Percentiles rank a stretch among this genome's conserved stretches.
Conservation (phyloP, 1,140 invertebrate genomes). For the Lepidostoma basale region DNA sequence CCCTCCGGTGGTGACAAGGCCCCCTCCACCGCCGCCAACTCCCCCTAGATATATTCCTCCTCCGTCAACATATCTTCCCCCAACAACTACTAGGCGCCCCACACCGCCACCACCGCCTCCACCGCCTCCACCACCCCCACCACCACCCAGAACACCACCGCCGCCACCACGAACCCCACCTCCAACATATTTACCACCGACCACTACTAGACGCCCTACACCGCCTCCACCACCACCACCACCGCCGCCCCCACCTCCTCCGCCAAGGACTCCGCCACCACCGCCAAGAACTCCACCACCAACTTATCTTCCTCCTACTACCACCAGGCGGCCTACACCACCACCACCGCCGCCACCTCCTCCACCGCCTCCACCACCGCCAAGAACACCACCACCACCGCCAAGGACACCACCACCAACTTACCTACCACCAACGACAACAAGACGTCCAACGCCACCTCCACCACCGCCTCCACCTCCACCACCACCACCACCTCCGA, state of each 20-base stretch:
- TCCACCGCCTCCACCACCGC: slow-evolving; percentile 39
- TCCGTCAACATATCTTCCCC: slow-evolving; percentile 9
- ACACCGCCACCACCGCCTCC: slow-evolving; percentile 40
- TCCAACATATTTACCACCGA: slow-evolving; percentile 5
- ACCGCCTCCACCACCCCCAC: too few species aligned
- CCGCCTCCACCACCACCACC: slow-evolving; percentile 37
- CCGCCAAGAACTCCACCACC: slow-evolving; percentile 20
- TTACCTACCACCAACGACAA: slow-evolving; percentile 38
- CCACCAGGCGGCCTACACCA: slow-evolving; percentile 5
- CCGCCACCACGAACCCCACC: slow-evolving; percentile 10
- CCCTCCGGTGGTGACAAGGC: too few species aligned
- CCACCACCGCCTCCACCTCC: slow-evolving; percentile 29
- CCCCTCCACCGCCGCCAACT: slow-evolving; percentile 40
- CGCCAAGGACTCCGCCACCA: slow-evolving; percentile 38
- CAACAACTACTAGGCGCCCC: slow-evolving; percentile 2
- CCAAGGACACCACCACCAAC: slow-evolving; percentile 18
- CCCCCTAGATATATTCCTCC: slow-evolving; percentile 2
- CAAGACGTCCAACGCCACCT: slow-evolving; percentile 36
- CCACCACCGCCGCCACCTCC: slow-evolving; percentile 39
- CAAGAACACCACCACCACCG: slow-evolving; percentile 24
- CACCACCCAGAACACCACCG: too few species aligned
- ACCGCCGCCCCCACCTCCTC: slow-evolving; percentile 22
- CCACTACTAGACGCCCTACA: slow-evolving; percentile 20
- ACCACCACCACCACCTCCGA: slow-evolving; percentile 36
- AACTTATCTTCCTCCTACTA: slow-evolving; percentile 8